A percentile compares a stretch with the other conserved stretches of the same genome.
These are phyloP conservation scores for Teleopsis dalmanni DNA, from an alignment of 1,140 invertebrate species.

Conservation along the genomic window DNA sequence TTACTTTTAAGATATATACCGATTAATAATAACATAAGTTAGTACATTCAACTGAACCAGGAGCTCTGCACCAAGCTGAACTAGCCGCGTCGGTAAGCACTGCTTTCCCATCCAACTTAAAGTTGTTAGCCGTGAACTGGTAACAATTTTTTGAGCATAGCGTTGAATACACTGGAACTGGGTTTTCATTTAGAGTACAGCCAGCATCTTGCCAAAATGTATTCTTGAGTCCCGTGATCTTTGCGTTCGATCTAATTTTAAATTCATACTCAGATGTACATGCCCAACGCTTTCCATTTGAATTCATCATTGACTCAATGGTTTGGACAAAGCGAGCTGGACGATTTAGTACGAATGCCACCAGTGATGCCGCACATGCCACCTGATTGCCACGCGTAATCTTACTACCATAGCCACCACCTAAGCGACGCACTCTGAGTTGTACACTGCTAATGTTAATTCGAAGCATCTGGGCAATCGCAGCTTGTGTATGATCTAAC, in stretches of 20 bases:
- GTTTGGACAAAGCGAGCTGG: conserved; percentile 58
- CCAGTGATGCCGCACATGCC: conserved; percentile 56
- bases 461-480: conserved; percentile 52
- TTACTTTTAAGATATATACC: neutral
- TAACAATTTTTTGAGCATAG: conserved; percentile 54
- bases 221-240: conserved; percentile 58
- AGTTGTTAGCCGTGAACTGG: conserved; percentile 43
- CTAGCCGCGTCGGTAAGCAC: conserved; percentile 56
- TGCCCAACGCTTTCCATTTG: conserved; percentile 55
- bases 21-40: neutral
- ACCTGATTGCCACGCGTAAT: conserved; percentile 51
- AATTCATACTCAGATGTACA: conserved; percentile 49
- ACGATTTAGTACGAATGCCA: conserved; percentile 52
- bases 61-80: conserved; percentile 56
- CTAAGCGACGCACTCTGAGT: conserved; percentile 56
- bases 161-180: conserved; percentile 37
- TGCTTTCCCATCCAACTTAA: conserved; percentile 49
- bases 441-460: conserved; percentile 49
- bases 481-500: conserved; percentile 57
- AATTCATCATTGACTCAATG: conserved; percentile 59
- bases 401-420: conserved; percentile 66
- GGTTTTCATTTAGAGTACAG: conserved; percentile 51
- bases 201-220: conserved; percentile 60
- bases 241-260: conserved; percentile 57
- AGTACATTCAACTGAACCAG: conserved; percentile 55